Base-by-base conservation (phyloP, 2,888 invertebrate species). In the Polymixis lichenea region DNA sequence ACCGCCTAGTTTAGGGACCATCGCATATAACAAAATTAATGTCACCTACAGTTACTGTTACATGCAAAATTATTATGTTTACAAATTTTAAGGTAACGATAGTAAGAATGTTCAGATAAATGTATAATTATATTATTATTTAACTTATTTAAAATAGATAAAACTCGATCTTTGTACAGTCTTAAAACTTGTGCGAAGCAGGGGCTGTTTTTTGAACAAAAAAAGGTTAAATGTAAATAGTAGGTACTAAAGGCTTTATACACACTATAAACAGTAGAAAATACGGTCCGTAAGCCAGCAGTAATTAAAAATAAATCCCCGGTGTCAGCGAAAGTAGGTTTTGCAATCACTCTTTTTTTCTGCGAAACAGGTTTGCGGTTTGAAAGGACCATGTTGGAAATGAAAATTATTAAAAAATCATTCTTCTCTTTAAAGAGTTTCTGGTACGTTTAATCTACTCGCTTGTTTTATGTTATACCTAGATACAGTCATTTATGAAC, bases 221-320 rank as follows among this genome's bases (percentile, higher is more conserved):
- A 28, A 77, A 77, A 62, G 9, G 22, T 46, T 22, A 22, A 2
- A 55, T n/a, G 19, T 51, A 8, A 43, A 28, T 55, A 28, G 43
- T n/a, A n/a, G n/a, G n/a, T 19, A 19, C 25, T 25, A n/a, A 65
- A 65, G n/a, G 9, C 7, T 60, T 32, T n/a, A 2, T 25, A 25
- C 13, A 62, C 28, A 51, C 25, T n/a, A 2, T 25, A 25, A 9
- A 62, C 28, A 51, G 75, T 53, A 46, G 19, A 43, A 82, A 67
- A 53, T 38, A 64, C 56, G 17, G 28, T 13, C 19, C 28, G 49
- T 2, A 46, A 56, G 76, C 46, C 51, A 62, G 60, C n/a, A 53
- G 46, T 82, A 76, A 68, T 79, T 68, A 79, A 79, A 78, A 79
- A 79, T 82, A 82, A 82, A 79, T 65, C 43, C 46, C n/a, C 32